Conservation (phyloP, 2,888 invertebrate species). For the Aspidiotus destructor region DNA sequence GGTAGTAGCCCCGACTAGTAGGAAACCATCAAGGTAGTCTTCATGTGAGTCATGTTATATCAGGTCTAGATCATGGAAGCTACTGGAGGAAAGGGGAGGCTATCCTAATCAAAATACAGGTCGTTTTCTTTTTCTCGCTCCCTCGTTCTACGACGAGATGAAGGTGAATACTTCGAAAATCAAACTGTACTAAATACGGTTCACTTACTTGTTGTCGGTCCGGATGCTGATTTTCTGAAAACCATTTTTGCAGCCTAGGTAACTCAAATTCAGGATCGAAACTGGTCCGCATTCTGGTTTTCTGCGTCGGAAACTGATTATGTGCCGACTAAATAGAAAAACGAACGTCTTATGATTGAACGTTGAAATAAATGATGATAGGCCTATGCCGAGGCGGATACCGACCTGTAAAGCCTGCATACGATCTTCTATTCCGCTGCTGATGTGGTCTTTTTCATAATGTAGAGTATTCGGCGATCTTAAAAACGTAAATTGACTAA, state of each 20-base stretch:
- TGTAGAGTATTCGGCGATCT: slow-evolving; percentile 19
- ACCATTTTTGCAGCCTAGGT: slow-evolving; percentile 93
- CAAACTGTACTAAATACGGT: too few species aligned
- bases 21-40: too few species aligned
- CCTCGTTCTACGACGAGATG: too few species aligned
- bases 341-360: neutral
- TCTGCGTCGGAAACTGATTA: slow-evolving; percentile 68
- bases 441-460: slow-evolving; percentile 15
- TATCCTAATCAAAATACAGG: too few species aligned
- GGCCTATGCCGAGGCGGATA: neutral
- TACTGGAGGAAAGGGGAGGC: too few species aligned
- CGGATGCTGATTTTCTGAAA: slow-evolving; percentile 93
- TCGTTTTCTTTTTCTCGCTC: too few species aligned
- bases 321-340: slow-evolving; percentile 55
- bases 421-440: slow-evolving; percentile 36
- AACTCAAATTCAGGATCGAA: slow-evolving; percentile 95
- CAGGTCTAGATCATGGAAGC: too few species aligned
- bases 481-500: slow-evolving; percentile 23
- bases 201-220: slow-evolving; percentile 67
- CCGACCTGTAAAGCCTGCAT: slow-evolving; percentile 40
- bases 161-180: too few species aligned
- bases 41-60: too few species aligned
- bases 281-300: slow-evolving; percentile 90
- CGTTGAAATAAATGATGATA: neutral
- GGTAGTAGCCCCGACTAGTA: too few species aligned